Evolutionary conservation across 2,888 invertebrate species (phyloP).

Genomic region (Scotopteryx bipunctaria): DNA sequence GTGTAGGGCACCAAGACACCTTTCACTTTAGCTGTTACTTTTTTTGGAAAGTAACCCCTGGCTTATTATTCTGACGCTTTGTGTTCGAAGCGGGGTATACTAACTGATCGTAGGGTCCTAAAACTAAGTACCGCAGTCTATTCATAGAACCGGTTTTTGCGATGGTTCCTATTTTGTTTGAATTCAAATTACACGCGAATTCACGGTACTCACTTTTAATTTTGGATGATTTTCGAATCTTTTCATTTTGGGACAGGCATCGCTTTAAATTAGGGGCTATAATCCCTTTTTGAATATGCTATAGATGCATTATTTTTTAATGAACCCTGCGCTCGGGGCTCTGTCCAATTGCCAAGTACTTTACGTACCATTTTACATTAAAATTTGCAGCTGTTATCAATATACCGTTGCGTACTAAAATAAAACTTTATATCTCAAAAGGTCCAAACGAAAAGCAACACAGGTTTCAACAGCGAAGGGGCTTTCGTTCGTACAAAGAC

Average conservation of each 20-base stretch:
- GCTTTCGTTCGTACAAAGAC: slow-evolving; percentile 3
- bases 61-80: slow-evolving; percentile 36
- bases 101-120: slow-evolving; percentile 33
- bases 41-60: slow-evolving; percentile 46
- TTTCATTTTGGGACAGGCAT: slow-evolving; percentile 12
- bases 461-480: background rate
- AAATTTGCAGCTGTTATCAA: slow-evolving; percentile 2
- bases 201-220: slow-evolving; percentile 18
- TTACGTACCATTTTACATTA: background rate
- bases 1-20: slow-evolving; percentile 55
- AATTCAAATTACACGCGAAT: slow-evolving; percentile 16
- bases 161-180: slow-evolving; percentile 14
- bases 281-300: slow-evolving; percentile 19
- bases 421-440: background rate
- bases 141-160: slow-evolving; percentile 31
- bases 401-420: background rate
- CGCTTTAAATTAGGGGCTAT: slow-evolving; percentile 21
- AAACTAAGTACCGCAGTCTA: slow-evolving; percentile 31
- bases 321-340: background rate
- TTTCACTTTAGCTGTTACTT: slow-evolving; percentile 49
- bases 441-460: background rate
- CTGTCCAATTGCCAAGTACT: background rate
- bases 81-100: slow-evolving; percentile 31
- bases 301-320: slow-evolving; percentile 35
- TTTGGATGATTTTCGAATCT: slow-evolving; percentile 18